phyloP scores from a whole-genome alignment of 2,888 invertebrate genomes.

The Spilarctia lutea region DNA sequence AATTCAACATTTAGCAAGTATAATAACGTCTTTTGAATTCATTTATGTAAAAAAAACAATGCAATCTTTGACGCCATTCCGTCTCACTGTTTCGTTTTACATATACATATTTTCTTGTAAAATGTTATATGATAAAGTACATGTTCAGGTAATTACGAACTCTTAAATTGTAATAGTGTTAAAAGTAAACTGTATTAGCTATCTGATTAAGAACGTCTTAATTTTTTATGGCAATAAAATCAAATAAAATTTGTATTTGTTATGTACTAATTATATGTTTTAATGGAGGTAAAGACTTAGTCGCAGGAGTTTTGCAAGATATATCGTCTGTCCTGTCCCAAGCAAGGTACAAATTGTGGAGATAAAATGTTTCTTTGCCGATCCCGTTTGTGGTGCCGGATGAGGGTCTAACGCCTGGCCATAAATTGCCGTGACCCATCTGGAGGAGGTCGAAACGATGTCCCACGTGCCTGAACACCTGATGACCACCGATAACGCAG shows the following conservation, averaged over 20 bases:
- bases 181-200: background rate
- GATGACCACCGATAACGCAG: no score
- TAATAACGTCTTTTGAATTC: slow-evolving; percentile 27
- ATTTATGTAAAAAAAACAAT: slow-evolving; percentile 37
- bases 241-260: background rate
- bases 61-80: slow-evolving; percentile 37
- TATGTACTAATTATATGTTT: background rate
- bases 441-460: no score
- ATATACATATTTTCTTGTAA: background rate
- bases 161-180: background rate
- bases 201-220: background rate
- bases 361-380: no score
- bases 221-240: background rate
- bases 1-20: slow-evolving; percentile 41
- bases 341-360: no score
- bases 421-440: no score
- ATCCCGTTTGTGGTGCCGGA: no score
- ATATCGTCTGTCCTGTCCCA: no score
- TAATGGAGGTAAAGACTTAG: background rate
- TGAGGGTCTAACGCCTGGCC: no score
- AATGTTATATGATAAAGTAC: slow-evolving; percentile 16
- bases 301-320: no score
- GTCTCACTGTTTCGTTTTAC: slow-evolving; percentile 28
- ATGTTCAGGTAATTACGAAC: no score
- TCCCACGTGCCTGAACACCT: no score